Conservation (phyloP, 2,113 vertebrate genomes). For the Mastomys natalensis region DNA sequence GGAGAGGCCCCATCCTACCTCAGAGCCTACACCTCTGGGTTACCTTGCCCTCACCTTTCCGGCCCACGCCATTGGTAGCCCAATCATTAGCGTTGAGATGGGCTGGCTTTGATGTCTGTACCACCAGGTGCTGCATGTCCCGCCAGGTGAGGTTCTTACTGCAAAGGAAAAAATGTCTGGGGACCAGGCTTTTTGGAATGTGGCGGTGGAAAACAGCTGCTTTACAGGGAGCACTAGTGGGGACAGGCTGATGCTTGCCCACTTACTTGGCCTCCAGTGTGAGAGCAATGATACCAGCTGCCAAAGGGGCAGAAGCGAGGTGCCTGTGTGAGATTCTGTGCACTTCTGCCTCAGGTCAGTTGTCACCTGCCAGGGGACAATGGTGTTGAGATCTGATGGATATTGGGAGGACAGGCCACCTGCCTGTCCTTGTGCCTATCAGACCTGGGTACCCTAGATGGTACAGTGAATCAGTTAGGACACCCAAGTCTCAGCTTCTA, state of each 20-base stretch:
- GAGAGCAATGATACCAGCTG: conserved; percentile 97
- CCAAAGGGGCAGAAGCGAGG: conserved; percentile 97
- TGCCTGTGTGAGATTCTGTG: conserved; percentile 97
- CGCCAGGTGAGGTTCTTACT: conserved; percentile 99
- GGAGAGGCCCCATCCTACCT: fast-evolving
- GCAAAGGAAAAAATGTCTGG: background rate
- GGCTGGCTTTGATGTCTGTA: conserved; percentile 94
- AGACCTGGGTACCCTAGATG: background rate
- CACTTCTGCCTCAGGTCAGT: conserved; percentile 98
- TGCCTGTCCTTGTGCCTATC: background rate
- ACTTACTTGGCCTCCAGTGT: conserved; percentile 98
- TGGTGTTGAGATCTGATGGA: background rate
- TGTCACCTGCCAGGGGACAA: conserved; percentile 89
- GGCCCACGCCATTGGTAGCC: conserved; percentile 96
- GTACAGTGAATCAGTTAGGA: background rate
- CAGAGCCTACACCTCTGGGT: fast-evolving
- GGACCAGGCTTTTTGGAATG: background rate
- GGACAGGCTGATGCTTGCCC: background rate
- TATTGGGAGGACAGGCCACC: background rate
- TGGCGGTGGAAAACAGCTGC: background rate
- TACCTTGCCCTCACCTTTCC: conserved; percentile 90
- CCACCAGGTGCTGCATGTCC: conserved; percentile 99
- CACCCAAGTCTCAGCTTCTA: background rate
- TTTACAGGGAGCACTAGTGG: background rate
- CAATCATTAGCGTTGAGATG: conserved; percentile 96